phyloP scores from a whole-genome alignment of 2,797 vertebrate species.

The Ispidina picta region DNA sequence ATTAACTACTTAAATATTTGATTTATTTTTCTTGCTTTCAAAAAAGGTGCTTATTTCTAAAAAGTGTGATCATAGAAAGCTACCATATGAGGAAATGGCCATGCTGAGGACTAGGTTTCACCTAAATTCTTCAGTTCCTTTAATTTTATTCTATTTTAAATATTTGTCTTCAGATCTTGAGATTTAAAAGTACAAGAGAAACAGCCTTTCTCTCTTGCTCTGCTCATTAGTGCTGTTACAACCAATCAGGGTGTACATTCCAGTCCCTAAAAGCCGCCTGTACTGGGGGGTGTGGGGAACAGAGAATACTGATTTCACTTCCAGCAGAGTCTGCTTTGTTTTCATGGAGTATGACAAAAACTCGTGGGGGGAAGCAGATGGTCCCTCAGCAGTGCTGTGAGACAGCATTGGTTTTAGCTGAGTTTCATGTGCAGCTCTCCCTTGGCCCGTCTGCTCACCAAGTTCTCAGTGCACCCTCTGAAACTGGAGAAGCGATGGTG shows the following conservation, averaged over 20 bases:
- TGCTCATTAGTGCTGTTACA: background rate
- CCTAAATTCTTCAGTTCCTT: background rate
- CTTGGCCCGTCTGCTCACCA: too few species aligned
- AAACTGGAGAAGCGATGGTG: too few species aligned
- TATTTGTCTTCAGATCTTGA: background rate
- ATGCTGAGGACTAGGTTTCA: background rate
- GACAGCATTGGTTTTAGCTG: background rate
- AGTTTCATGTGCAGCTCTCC: background rate
- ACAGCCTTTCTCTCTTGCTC: background rate
- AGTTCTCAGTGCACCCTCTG: too few species aligned
- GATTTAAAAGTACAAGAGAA: background rate
- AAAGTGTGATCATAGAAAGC: background rate
- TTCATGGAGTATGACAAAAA: too few species aligned
- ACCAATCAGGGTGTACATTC: accelerated
- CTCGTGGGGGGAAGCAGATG: too few species aligned
- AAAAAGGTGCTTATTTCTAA: background rate
- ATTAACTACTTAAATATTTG: background rate
- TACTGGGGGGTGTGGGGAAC: too few species aligned
- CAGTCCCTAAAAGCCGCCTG: background rate
- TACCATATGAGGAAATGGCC: background rate
- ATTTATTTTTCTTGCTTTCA: background rate
- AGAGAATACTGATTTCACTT: background rate
- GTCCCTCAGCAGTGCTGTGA: background rate
- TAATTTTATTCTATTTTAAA: background rate
- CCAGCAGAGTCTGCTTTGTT: background rate